A percentile compares a stretch with the other conserved stretches of the same genome.
These are phyloP conservation scores for Lordiphosa mommai DNA, from an alignment of 1,140 invertebrate genomes.

Conservation along the genomic window DNA sequence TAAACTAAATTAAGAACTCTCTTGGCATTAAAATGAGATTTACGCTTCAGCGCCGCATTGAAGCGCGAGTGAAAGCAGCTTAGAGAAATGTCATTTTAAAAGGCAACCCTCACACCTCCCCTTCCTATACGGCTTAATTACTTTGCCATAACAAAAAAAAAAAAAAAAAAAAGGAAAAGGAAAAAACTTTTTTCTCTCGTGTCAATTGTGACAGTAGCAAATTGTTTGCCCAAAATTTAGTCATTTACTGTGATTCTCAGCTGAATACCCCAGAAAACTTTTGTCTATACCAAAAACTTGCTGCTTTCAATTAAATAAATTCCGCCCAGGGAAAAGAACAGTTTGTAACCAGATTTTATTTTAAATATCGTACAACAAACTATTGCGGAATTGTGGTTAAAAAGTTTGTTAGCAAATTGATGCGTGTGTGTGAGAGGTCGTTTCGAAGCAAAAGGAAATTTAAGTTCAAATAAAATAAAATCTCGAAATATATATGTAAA, in stretches of 20 bases:
- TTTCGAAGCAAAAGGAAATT: no score
- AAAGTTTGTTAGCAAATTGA: no score
- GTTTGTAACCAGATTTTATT: background rate
- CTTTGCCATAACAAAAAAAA: conserved; percentile 21
- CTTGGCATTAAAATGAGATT: conserved; percentile 67
- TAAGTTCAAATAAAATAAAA: no score
- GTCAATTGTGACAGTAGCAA: conserved; percentile 18
- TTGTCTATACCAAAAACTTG: background rate
- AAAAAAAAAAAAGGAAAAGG: background rate
- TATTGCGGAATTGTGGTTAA: no score
- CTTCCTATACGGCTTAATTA: conserved; percentile 49
- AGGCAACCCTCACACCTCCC: conserved; percentile 21
- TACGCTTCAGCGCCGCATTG: conserved; percentile 67
- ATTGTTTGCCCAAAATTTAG: conserved; percentile 7
- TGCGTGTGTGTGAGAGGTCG: no score
- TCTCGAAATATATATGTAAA: no score
- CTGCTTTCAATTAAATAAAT: background rate
- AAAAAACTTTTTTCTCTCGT: conserved; percentile 21
- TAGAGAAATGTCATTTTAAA: conserved; percentile 70
- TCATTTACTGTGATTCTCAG: conserved; percentile 33
- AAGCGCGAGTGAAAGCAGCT: conserved; percentile 54
- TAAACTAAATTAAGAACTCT: conserved; percentile 72
- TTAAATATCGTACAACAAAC: no score
- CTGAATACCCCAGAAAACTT: background rate
- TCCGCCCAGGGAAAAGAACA: background rate